Evolutionary conservation across 2,888 invertebrate species (phyloP).

Genomic region (Drosophila algonquin): DNA sequence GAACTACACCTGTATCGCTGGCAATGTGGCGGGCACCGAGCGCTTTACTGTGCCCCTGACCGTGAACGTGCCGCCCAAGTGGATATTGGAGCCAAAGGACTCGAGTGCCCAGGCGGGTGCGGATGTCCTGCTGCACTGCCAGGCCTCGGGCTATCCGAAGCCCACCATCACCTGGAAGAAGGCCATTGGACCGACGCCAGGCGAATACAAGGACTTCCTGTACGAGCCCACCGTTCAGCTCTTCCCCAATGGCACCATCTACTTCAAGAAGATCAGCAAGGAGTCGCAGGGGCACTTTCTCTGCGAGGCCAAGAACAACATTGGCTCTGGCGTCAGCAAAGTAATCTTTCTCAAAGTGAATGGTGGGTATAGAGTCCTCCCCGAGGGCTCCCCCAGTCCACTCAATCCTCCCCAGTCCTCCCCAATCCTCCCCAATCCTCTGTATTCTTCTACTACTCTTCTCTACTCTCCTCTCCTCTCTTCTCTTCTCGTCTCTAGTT

Average conservation of each 20-base stretch:
- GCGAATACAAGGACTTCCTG: slow-evolving; percentile 92
- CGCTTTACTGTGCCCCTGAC: slow-evolving; percentile 91
- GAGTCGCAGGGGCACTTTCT: slow-evolving; percentile 95
- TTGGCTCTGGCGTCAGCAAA: slow-evolving; percentile 95
- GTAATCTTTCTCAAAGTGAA: slow-evolving; percentile 95
- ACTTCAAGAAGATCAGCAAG: slow-evolving; percentile 92
- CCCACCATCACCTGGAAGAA: slow-evolving; percentile 95
- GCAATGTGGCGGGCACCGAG: slow-evolving; percentile 92
- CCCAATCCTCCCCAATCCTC: not conserved
- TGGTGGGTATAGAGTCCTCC: slow-evolving; percentile 86
- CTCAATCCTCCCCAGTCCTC: not conserved
- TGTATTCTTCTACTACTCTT: not conserved
- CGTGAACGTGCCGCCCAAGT: slow-evolving; percentile 94
- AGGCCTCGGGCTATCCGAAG: slow-evolving; percentile 95
- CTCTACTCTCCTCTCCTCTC: slow-evolving; percentile 20
- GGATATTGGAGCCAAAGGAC: slow-evolving; percentile 93
- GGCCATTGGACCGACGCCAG: slow-evolving; percentile 91
- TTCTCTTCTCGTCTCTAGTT: slow-evolving; percentile 84
- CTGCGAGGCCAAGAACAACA: slow-evolving; percentile 96
- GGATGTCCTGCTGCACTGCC: slow-evolving; percentile 93
- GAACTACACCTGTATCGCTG: slow-evolving; percentile 95
- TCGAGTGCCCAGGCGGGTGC: slow-evolving; percentile 93
- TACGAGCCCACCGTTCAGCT: slow-evolving; percentile 91
- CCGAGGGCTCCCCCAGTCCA: not conserved
- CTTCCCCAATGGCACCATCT: slow-evolving; percentile 92